Percentiles rank a stretch among this genome's conserved stretches.
These are phyloP conservation scores for Thalassoma bifasciatum DNA, from an alignment of 2,113 vertebrate genomes.

Conservation along the genomic window DNA sequence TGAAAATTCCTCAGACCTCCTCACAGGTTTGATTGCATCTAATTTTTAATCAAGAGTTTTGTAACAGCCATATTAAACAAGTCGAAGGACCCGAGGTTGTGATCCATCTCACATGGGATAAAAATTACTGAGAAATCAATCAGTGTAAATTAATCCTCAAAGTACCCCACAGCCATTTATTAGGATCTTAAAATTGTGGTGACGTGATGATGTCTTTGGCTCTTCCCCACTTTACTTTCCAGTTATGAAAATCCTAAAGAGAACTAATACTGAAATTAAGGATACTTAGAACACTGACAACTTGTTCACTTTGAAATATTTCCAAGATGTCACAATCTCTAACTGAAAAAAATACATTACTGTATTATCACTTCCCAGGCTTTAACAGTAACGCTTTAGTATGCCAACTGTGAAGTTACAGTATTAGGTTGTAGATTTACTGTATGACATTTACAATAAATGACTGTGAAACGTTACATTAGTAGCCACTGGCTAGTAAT, in stretches of 20 bases:
- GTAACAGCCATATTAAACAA: conserved; percentile 33
- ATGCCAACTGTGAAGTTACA: too few species aligned
- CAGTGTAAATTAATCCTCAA: conserved; percentile 40
- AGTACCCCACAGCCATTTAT: conserved; percentile 42
- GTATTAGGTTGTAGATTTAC: too few species aligned
- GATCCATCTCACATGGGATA: conserved; percentile 35
- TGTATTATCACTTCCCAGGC: too few species aligned
- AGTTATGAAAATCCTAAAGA: conserved; percentile 4
- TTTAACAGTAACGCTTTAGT: too few species aligned
- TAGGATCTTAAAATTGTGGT: conserved; percentile 30
- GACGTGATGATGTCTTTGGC: conserved; percentile 19
- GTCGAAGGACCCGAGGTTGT: conserved; percentile 19
- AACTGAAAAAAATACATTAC: too few species aligned
- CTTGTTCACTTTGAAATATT: neutral
- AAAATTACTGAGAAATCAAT: conserved; percentile 59
- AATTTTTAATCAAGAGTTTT: conserved; percentile 53
- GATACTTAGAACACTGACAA: neutral
- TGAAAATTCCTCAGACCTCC: conserved; percentile 4
- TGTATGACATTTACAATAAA: too few species aligned
- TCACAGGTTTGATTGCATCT: conserved; percentile 34
- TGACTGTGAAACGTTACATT: too few species aligned
- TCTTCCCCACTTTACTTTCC: conserved; percentile 2
- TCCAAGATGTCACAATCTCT: too few species aligned
- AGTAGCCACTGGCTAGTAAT: too few species aligned
- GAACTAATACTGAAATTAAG: conserved; percentile 11